Conservation (phyloP, 2,888 invertebrate species). For the Penaeus monodon region DNA sequence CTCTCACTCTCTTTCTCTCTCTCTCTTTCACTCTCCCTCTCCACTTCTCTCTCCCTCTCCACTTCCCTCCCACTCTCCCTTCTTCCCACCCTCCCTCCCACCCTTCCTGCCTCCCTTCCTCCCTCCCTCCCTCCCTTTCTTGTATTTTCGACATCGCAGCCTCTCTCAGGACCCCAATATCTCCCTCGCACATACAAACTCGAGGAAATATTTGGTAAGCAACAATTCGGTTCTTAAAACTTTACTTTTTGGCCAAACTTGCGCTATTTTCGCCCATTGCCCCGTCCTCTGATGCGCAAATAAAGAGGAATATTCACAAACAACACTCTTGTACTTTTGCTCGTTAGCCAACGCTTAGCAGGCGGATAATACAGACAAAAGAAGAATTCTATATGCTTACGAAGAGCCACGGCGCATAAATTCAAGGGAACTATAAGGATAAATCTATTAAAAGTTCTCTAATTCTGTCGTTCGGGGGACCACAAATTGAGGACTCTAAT, state of each 20-base stretch:
- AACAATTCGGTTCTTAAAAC: slow-evolving; percentile 34
- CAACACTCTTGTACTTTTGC: neutral
- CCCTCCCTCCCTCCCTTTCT: neutral
- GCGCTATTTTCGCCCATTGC: slow-evolving; percentile 2
- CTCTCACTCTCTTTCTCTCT: neutral
- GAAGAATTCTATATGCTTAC: slow-evolving; percentile 20
- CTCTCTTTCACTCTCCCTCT: neutral
- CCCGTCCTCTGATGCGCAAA: neutral
- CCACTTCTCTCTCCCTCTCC: no score
- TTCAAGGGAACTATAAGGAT: slow-evolving; percentile 45
- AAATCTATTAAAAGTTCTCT: slow-evolving; percentile 56
- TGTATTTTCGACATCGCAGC: no score
- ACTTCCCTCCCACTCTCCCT: neutral
- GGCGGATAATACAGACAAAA: neutral
- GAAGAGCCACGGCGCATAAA: slow-evolving; percentile 15
- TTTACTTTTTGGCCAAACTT: slow-evolving; percentile 29
- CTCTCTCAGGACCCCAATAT: neutral
- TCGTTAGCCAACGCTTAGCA: slow-evolving; percentile 2
- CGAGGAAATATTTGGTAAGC: neutral
- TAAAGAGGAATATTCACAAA: no score
- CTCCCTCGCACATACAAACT: neutral
- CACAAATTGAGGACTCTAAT: slow-evolving; percentile 40
- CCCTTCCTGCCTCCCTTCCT: neutral
- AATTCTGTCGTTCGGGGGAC: slow-evolving; percentile 37
- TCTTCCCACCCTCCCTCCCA: neutral